Percentiles rank a stretch among this genome's conserved stretches.
phyloP scores from a whole-genome alignment of 2,888 invertebrate species.

The Tromatobia lineatoria region DNA sequence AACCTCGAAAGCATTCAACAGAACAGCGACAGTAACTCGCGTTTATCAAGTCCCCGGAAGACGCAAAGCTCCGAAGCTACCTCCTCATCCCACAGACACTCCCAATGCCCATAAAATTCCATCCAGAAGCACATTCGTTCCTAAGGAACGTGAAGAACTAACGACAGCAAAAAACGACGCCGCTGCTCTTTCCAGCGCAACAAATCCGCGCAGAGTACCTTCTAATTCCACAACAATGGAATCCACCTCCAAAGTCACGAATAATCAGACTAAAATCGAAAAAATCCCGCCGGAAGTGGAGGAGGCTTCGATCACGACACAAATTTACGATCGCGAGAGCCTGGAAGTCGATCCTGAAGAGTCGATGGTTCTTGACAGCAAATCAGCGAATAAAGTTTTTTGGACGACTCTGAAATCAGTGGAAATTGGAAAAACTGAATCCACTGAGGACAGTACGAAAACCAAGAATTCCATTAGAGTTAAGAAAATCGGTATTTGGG shows the following conservation, averaged over 20 bases:
- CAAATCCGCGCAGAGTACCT: slow-evolving; percentile 55
- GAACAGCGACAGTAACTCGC: slow-evolving; percentile 71
- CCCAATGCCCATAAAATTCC: background rate
- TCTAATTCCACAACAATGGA: slow-evolving; percentile 50
- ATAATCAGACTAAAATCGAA: background rate
- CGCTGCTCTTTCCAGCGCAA: slow-evolving; percentile 47
- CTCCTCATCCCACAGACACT: background rate
- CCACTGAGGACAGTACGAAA: slow-evolving; percentile 71
- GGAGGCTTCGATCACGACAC: slow-evolving; percentile 33
- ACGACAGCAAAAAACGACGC: slow-evolving; percentile 64
- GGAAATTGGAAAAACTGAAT: slow-evolving; percentile 3
- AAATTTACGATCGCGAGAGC: slow-evolving; percentile 70
- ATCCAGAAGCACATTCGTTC: slow-evolving; percentile 71
- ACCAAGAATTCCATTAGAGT: slow-evolving; percentile 70
- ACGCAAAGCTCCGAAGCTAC: slow-evolving; percentile 32
- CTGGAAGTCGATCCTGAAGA: slow-evolving; percentile 71
- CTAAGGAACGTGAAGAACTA: slow-evolving; percentile 51
- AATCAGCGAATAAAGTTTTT: slow-evolving; percentile 74
- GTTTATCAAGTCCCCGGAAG: slow-evolving; percentile 55
- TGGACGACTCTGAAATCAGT: slow-evolving; percentile 77
- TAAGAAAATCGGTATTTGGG: slow-evolving; percentile 61
- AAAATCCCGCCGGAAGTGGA: background rate
- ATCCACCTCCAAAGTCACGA: background rate
- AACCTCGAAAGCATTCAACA: slow-evolving; percentile 47
- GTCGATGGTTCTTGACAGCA: slow-evolving; percentile 61